Evolutionary conservation across 2,888 invertebrate genomes (phyloP).

Genomic region (Nezara viridula): DNA sequence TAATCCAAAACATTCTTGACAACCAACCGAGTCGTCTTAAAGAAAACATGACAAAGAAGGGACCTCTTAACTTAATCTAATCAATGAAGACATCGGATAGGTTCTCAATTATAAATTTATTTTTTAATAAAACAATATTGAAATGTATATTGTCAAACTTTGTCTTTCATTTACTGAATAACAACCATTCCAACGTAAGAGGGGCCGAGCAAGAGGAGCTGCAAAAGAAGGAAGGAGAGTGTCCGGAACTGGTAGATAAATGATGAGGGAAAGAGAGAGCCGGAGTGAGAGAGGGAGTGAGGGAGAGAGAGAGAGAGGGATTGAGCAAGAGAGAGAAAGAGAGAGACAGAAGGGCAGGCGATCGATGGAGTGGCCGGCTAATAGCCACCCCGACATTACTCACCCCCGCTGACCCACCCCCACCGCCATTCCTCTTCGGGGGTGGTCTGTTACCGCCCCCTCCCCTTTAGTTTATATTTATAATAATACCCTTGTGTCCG

Average conservation of each 20-base stretch:
- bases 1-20: no score
- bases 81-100: no score
- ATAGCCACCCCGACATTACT: constrained; percentile 51
- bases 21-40: no score
- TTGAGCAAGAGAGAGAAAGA: constrained; percentile 17
- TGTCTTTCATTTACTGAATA: background rate
- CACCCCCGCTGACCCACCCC: constrained; percentile 46
- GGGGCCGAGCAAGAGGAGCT: background rate
- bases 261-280: constrained; percentile 7
- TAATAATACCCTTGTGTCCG: background rate
- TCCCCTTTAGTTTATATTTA: constrained; percentile 13
- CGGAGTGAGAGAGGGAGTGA: background rate
- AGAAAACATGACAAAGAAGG: no score
- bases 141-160: background rate
- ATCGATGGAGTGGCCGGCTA: constrained; percentile 45
- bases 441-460: background rate
- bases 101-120: no score
- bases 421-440: constrained; percentile 44
- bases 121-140: background rate
- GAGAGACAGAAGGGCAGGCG: constrained; percentile 41
- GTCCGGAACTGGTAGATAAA: constrained; percentile 11
- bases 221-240: constrained; percentile 12
- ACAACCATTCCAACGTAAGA: background rate
- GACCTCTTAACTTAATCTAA: no score
- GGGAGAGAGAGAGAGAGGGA: background rate